Evolutionary conservation across 2,888 invertebrate species (phyloP), one percentile per base, ranked within the genome.

Genomic region (Koerneria pararmatus): DNA sequence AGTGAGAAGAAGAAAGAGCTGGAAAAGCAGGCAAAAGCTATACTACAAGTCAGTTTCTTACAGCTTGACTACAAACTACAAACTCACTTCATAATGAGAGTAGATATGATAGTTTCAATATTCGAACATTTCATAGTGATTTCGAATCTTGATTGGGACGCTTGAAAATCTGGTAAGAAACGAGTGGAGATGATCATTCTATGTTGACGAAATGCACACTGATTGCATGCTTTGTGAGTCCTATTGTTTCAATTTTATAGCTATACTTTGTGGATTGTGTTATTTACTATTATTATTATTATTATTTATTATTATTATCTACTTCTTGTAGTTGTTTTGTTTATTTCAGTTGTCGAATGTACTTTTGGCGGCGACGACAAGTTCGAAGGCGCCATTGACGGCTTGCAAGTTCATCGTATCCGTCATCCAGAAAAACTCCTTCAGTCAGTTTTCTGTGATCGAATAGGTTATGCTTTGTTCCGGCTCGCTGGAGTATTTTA

Each of bases 21-120:
- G 37, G 64, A 64, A 56, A 31, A 48, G 19, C 64, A 64, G 64
- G 46, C 32, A n/a, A 64, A 64, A 56, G 34, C 46, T 31, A 27
- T 64, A 19, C 8, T 64, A n/a, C 54, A 56, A 46, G 64, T 64
- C 15, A 37, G 51, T 56, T 41, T 8, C 5, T 51, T 11, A n/a
- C n/a, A 27, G 51, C 8, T 11, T 51, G 24, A 51, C 15, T 15
- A n/a, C 11, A 8, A 22, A 51, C n/a, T 11, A 22, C 24, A 51
- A 51, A 51, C 24, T 11, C n/a, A 27, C 51, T n/a, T 27, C n/a
- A 51, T 51, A 51, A 11, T 8, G 8, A 22, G 6, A 51, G n/a
- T 19, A 11, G 46, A 41, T 41, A 41, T 41, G 11, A 53, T 24
- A 22, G 53, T 53, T n/a, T n/a, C n/a, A 53, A n/a, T 22, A 24